A percentile compares a stretch with the other conserved stretches of the same genome.
Conservation (phyloP, 2,888 invertebrate genomes). For the Parnassius glacialis region DNA sequence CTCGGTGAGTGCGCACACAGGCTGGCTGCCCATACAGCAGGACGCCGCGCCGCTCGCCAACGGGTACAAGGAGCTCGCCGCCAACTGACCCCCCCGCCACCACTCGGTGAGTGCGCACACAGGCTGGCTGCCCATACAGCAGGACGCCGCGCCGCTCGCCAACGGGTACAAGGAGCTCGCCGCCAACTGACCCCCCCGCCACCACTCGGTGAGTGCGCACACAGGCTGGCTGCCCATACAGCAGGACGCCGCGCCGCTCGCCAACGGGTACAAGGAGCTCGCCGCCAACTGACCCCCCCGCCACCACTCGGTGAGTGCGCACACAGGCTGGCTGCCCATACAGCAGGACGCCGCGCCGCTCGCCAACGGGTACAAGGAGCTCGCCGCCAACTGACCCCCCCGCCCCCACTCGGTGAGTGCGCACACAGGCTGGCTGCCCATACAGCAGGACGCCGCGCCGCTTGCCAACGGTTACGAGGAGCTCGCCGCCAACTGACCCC, state of each 20-base stretch:
- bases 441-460: conserved; percentile 52
- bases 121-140: not conserved
- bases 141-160: conserved; percentile 33
- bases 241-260: conserved; percentile 44
- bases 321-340: not conserved
- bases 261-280: conserved; percentile 47
- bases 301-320: not conserved
- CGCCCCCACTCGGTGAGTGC: too few species aligned
- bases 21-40: not conserved
- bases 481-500: conserved; percentile 73
- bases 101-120: not conserved
- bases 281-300: conserved; percentile 36
- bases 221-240: conserved; percentile 40
- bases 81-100: too few species aligned
- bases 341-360: too few species aligned
- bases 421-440: not conserved
- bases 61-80: not conserved
- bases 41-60: not conserved
- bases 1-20: conserved; percentile 85
- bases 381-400: too few species aligned
- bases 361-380: conserved; percentile 60
- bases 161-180: conserved; percentile 74
- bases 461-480: conserved; percentile 70
- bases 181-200: conserved; percentile 47
- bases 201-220: not conserved